Conservation (phyloP, 2,888 invertebrate species). For the Odontomyia ornata region DNA sequence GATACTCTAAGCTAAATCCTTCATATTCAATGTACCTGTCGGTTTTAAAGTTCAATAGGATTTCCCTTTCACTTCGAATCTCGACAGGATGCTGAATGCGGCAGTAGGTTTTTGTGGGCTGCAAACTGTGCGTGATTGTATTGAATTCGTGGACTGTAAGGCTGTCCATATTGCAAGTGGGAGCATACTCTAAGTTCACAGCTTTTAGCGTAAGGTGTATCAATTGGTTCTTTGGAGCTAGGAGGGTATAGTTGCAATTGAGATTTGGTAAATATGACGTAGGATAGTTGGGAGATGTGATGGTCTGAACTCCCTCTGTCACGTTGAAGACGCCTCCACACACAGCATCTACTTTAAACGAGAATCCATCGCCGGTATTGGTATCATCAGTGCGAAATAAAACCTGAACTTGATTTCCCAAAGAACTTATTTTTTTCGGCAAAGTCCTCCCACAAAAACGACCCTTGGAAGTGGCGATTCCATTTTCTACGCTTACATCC, state of each 20-base stretch:
- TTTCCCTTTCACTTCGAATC: slow-evolving; percentile 56
- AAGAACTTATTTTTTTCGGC: slow-evolving; percentile 70
- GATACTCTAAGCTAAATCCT: slow-evolving; percentile 64
- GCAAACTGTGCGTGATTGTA: not conserved
- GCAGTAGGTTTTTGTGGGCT: slow-evolving; percentile 60
- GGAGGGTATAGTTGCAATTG: slow-evolving; percentile 74
- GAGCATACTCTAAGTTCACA: slow-evolving; percentile 64
- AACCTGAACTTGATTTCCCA: slow-evolving; percentile 72
- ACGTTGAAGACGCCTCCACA: slow-evolving; percentile 78
- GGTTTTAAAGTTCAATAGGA: slow-evolving; percentile 68
- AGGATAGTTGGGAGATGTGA: slow-evolving; percentile 83
- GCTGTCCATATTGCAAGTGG: slow-evolving; percentile 63
- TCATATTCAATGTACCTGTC: slow-evolving; percentile 63
- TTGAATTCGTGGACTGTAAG: slow-evolving; percentile 61
- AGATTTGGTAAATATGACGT: slow-evolving; percentile 68
- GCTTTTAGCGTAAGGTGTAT: slow-evolving; percentile 69
- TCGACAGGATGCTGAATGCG: slow-evolving; percentile 59
- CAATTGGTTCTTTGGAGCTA: slow-evolving; percentile 60
- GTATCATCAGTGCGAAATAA: slow-evolving; percentile 75
- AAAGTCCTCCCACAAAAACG: slow-evolving; percentile 74
- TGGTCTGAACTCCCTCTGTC: slow-evolving; percentile 63
- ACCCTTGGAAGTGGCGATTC: slow-evolving; percentile 65
- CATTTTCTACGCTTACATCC: slow-evolving; percentile 66
- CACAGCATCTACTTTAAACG: slow-evolving; percentile 69
- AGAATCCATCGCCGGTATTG: slow-evolving; percentile 78